Conservation (phyloP, 2,797 vertebrate species). For the Sternarchorhynchus goeldii region DNA sequence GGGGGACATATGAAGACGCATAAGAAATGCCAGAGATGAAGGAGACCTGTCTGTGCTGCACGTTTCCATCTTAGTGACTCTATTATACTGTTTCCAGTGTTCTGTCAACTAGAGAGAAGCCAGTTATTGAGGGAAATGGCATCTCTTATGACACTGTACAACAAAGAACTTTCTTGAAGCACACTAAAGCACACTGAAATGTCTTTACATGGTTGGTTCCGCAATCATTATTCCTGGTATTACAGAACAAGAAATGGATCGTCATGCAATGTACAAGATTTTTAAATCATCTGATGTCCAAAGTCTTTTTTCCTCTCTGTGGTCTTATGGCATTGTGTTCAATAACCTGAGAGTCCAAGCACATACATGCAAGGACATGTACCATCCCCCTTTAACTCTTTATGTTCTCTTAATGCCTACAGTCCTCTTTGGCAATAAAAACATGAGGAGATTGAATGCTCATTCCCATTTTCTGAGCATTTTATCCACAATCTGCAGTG, state of each 20-base stretch:
- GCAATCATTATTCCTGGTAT: background rate
- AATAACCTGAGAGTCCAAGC: too few species aligned
- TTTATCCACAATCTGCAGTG: conserved; percentile 56
- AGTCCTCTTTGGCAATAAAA: conserved; percentile 47
- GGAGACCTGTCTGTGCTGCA: conserved; percentile 59
- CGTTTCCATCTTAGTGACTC: conserved; percentile 5
- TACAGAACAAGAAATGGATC: background rate
- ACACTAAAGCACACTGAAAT: background rate
- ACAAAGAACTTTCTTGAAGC: background rate
- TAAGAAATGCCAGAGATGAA: conserved; percentile 63
- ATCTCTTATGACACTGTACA: conserved; percentile 3
- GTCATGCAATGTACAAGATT: background rate
- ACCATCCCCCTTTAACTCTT: background rate
- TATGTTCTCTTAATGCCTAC: conserved; percentile 7
- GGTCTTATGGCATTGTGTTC: too few species aligned
- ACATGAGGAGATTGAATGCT: conserved; percentile 14
- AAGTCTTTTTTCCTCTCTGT: too few species aligned
- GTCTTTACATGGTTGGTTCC: background rate
- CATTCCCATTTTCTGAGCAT: conserved; percentile 42
- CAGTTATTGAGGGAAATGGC: conserved; percentile 15
- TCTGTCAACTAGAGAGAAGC: conserved; percentile 9
- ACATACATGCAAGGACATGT: background rate
- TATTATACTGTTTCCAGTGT: conserved; percentile 5
- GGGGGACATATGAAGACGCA: conserved; percentile 64
- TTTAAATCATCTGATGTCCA: too few species aligned